A percentile compares a stretch with the other conserved stretches of the same genome.
Evolutionary conservation across 1,140 invertebrate genomes (phyloP).

Genomic region (Daktulosphaira vitifoliae): DNA sequence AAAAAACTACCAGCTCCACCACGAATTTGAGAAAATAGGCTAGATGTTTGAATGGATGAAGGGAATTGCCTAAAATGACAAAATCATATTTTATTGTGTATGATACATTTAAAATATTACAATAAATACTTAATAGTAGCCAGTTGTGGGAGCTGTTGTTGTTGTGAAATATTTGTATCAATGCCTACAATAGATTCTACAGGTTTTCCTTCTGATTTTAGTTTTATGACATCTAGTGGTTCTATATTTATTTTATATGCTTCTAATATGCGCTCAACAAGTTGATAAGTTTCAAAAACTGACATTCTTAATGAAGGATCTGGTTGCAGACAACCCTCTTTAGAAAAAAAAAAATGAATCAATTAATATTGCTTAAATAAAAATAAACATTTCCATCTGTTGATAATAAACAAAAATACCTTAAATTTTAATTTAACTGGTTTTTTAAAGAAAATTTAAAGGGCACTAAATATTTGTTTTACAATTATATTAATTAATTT

Average conservation of each 20-base stretch:
- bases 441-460: not conserved
- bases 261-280: slow-evolving; percentile 19
- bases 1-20: slow-evolving; percentile 78
- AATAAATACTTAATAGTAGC: not conserved
- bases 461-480: no score
- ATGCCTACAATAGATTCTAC: not conserved
- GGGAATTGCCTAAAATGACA: slow-evolving; percentile 39
- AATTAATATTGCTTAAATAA: no score
- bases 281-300: slow-evolving; percentile 28
- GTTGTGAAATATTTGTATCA: not conserved
- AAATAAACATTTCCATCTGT: not conserved
- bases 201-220: slow-evolving; percentile 23
- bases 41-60: slow-evolving; percentile 41
- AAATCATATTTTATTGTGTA: slow-evolving; percentile 38
- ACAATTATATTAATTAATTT: no score
- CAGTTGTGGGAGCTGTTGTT: not conserved
- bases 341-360: not conserved
- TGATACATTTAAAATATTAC: not conserved
- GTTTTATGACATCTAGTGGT: slow-evolving; percentile 14
- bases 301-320: slow-evolving; percentile 31
- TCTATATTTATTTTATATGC: slow-evolving; percentile 10
- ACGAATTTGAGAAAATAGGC: slow-evolving; percentile 70
- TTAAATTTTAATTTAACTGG: not conserved
- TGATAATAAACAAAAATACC: no score
- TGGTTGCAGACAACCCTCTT: slow-evolving; percentile 28